phyloP scores from a whole-genome alignment of 2,113 vertebrate species.

The Gobiocypris rarus region DNA sequence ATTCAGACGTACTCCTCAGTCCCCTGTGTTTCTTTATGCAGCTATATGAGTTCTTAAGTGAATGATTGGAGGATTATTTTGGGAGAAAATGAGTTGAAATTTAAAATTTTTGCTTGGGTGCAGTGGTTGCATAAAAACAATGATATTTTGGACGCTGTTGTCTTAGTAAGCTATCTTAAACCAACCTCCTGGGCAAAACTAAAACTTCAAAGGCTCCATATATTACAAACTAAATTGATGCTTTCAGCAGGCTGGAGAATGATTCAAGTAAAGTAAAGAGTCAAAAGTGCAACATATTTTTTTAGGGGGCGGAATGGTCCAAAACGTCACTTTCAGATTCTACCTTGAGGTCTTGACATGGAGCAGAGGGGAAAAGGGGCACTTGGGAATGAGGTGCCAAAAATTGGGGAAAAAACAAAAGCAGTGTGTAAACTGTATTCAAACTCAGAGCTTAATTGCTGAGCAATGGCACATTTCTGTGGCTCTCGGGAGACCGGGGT shows the following conservation, averaged over 20 bases:
- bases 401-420: slow-evolving; percentile 28
- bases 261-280: neutral
- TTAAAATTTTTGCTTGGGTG: neutral
- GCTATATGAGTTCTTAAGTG: neutral
- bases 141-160: neutral
- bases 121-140: neutral
- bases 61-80: neutral
- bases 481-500: slow-evolving; percentile 52
- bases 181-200: slow-evolving; percentile 23
- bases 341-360: neutral
- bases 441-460: slow-evolving; percentile 64
- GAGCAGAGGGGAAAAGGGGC: neutral
- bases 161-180: slow-evolving; percentile 3
- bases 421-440: slow-evolving; percentile 53
- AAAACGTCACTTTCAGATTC: neutral
- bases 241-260: neutral
- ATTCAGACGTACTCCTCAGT: neutral
- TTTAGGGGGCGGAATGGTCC: neutral
- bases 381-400: slow-evolving; percentile 19
- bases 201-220: slow-evolving; percentile 3
- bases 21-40: neutral
- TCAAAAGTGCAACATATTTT: slow-evolving; percentile 5
- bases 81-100: neutral
- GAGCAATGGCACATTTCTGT: slow-evolving; percentile 59
- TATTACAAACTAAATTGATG: slow-evolving; percentile 6